Evolutionary conservation across 2,888 invertebrate genomes (phyloP).

Genomic region (Temnothorax ravouxi): DNA sequence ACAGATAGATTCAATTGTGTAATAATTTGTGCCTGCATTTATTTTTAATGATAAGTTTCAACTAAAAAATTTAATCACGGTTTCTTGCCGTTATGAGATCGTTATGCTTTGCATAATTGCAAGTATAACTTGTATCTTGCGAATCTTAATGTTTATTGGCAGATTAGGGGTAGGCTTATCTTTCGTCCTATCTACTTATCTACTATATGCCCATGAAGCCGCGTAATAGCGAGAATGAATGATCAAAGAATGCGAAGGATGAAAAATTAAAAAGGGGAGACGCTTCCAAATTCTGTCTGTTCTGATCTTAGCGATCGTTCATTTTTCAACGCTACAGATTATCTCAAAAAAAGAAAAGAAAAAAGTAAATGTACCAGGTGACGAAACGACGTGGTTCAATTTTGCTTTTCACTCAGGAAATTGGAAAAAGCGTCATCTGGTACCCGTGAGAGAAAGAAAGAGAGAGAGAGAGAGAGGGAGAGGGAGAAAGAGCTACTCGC

Average conservation of each 20-base stretch:
- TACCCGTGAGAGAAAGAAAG: slow-evolving; percentile 28
- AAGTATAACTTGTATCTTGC: not conserved
- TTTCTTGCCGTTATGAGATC: not conserved
- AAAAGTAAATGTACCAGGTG: slow-evolving; percentile 79
- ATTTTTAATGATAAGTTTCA: not conserved
- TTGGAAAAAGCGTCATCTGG: slow-evolving; percentile 85
- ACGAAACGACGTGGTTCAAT: slow-evolving; percentile 79
- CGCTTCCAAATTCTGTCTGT: slow-evolving; percentile 19
- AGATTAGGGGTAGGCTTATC: slow-evolving; percentile 19
- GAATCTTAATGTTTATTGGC: slow-evolving; percentile 27
- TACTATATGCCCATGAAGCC: not conserved
- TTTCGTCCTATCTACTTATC: not conserved
- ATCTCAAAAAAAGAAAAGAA: slow-evolving; percentile 10
- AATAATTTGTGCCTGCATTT: not conserved
- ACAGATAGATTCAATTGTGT: not conserved
- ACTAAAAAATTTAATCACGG: not conserved
- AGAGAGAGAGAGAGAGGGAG: slow-evolving; percentile 14
- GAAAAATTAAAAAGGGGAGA: not conserved
- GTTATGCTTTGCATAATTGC: slow-evolving; percentile 6
- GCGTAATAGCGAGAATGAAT: slow-evolving; percentile 8
- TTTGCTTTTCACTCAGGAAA: slow-evolving; percentile 83
- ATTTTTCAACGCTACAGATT: slow-evolving; percentile 35
- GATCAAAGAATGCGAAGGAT: not conserved
- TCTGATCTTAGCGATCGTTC: slow-evolving; percentile 44
- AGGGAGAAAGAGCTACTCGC: slow-evolving; percentile 58